A percentile compares a stretch with the other conserved stretches of the same genome.
phyloP scores from a whole-genome alignment of 53 echinoderm and acorn worm genomes.

The Holothuria leucospilota region DNA sequence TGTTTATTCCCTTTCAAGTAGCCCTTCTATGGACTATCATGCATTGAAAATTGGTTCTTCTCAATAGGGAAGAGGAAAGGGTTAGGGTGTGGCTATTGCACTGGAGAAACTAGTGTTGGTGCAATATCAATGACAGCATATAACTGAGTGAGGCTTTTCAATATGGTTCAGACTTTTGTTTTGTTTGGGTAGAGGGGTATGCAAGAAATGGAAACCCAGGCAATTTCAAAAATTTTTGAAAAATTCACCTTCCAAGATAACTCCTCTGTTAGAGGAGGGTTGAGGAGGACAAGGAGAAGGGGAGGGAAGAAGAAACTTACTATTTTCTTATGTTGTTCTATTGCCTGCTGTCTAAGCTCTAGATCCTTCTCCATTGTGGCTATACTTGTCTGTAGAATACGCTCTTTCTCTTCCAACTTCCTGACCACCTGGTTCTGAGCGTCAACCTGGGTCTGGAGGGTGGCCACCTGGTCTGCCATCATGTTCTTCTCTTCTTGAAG shows the following conservation, averaged over 20 bases:
- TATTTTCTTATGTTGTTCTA: slow-evolving; percentile 91
- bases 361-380: slow-evolving; percentile 91
- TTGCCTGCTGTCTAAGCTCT: slow-evolving; percentile 75
- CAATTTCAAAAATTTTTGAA: not conserved
- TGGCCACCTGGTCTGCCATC: slow-evolving; percentile 93
- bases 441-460: slow-evolving; percentile 97
- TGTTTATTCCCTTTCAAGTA: no score
- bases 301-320: slow-evolving; percentile 28
- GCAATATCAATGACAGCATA: no score
- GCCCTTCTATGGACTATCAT: no score
- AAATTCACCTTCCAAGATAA: no score
- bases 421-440: slow-evolving; percentile 99
- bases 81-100: no score
- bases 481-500: slow-evolving; percentile 96
- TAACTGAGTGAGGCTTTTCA: no score
- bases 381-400: slow-evolving; percentile 88
- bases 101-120: no score
- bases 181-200: not conserved
- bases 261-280: not conserved
- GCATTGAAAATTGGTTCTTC: no score
- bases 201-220: not conserved
- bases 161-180: not conserved
- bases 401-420: slow-evolving; percentile 93
- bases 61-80: no score
- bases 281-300: not conserved